phyloP scores from a whole-genome alignment of 2,113 vertebrate species.

The Chloropsis cyanopogon region DNA sequence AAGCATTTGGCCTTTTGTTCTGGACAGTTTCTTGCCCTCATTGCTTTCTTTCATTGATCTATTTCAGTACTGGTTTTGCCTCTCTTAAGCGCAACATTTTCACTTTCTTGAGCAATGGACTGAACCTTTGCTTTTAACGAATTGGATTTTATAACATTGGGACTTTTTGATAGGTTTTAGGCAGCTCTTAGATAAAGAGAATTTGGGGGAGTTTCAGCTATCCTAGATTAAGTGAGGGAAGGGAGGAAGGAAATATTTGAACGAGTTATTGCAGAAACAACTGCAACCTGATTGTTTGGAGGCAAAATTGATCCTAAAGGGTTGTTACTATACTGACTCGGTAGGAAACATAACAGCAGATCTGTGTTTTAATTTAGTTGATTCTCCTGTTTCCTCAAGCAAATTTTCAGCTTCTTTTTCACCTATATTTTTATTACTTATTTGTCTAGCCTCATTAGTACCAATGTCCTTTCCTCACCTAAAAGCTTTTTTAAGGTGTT shows the following conservation, averaged over 20 bases:
- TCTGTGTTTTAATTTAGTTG: background rate
- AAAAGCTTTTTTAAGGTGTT: background rate
- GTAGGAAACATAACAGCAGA: background rate
- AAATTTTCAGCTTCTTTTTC: background rate
- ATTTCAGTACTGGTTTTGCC: background rate
- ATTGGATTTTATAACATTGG: background rate
- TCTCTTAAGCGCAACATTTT: background rate
- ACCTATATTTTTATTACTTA: background rate
- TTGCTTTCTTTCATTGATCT: background rate
- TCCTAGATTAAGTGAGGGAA: background rate
- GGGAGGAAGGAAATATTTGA: background rate
- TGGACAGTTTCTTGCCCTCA: background rate
- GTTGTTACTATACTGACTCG: background rate
- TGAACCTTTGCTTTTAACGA: constrained; percentile 4
- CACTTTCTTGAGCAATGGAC: background rate
- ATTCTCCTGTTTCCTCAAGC: background rate
- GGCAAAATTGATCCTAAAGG: background rate
- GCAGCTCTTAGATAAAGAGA: background rate
- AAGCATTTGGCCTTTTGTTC: constrained; percentile 34
- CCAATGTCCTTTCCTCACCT: background rate
- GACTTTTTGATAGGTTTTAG: background rate
- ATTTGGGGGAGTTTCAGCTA: background rate
- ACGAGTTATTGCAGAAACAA: background rate
- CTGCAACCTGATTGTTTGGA: background rate
- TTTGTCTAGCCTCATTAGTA: background rate